A percentile compares a stretch with the other conserved stretches of the same genome.
phyloP scores from a whole-genome alignment of 2,797 vertebrate genomes.

The Babyrousa celebensis region DNA sequence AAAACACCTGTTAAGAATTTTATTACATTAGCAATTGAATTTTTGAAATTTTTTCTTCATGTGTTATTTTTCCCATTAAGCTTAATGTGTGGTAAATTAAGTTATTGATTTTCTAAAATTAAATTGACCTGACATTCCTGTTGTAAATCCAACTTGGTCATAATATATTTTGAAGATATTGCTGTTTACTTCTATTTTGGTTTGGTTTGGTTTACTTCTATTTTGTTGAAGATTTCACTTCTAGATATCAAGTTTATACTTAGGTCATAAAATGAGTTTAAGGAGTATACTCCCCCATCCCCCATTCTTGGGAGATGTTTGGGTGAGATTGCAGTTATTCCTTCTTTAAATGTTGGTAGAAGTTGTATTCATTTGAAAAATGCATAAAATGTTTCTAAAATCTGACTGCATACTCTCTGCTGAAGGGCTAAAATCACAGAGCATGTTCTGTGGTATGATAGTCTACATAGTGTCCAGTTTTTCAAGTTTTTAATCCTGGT shows the following conservation, averaged over 20 bases:
- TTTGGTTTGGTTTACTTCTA: not conserved
- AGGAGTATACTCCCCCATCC: not conserved
- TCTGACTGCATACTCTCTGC: too few species aligned
- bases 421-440: too few species aligned
- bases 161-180: not conserved
- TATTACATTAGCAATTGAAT: not conserved
- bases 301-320: not conserved
- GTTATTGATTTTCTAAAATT: slow-evolving; percentile 58
- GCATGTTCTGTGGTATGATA: not conserved
- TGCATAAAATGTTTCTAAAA: too few species aligned
- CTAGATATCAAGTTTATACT: slow-evolving; percentile 22
- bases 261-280: not conserved
- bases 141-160: slow-evolving; percentile 14
- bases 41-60: slow-evolving; percentile 32
- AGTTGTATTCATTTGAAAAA: not conserved
- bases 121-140: slow-evolving; percentile 44
- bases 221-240: slow-evolving; percentile 56
- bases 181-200: slow-evolving; percentile 28
- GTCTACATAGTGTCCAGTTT: not conserved
- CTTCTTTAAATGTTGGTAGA: slow-evolving; percentile 48
- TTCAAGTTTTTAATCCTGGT: not conserved
- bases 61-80: slow-evolving; percentile 29
- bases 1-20: too few species aligned
- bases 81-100: not conserved
- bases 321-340: slow-evolving; percentile 1